Conservation (phyloP, 2,797 vertebrate species). For the Pelodytes ibericus region DNA sequence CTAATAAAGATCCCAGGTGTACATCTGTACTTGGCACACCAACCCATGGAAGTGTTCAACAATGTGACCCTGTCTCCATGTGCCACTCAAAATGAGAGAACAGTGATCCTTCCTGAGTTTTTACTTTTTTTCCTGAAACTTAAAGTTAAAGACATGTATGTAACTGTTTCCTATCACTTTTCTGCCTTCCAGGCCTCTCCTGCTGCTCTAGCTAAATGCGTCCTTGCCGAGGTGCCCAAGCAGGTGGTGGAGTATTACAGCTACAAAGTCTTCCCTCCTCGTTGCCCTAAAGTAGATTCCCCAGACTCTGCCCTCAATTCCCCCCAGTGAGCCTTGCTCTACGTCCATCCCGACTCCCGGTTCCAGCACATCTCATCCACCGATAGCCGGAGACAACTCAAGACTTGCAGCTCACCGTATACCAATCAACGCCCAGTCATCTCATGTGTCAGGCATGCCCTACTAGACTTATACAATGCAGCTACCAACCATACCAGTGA, state of each 20-base stretch:
- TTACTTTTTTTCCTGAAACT: too few species aligned
- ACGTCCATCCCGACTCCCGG: background rate
- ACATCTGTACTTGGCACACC: too few species aligned
- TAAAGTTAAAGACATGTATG: too few species aligned
- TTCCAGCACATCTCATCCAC: background rate
- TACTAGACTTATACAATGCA: background rate
- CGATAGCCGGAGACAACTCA: conserved; percentile 10
- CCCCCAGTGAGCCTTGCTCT: conserved; percentile 69
- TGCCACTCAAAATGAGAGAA: too few species aligned
- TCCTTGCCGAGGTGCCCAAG: conserved; percentile 92
- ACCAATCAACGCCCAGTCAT: conserved; percentile 21
- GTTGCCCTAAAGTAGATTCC: conserved; percentile 71
- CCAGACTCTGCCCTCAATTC: conserved; percentile 78
- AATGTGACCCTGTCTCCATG: background rate
- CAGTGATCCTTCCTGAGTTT: too few species aligned
- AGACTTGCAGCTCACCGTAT: background rate
- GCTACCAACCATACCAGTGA: background rate
- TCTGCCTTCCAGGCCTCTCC: conserved; percentile 81
- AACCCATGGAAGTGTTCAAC: too few species aligned
- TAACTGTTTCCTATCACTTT: background rate
- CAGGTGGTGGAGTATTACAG: conserved; percentile 96
- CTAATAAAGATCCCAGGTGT: too few species aligned
- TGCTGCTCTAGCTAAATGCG: conserved; percentile 90
- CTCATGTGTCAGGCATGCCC: background rate
- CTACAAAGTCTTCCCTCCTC: conserved; percentile 86